Conservation (phyloP, 1,140 invertebrate genomes). For the Drosophila subobscura region DNA sequence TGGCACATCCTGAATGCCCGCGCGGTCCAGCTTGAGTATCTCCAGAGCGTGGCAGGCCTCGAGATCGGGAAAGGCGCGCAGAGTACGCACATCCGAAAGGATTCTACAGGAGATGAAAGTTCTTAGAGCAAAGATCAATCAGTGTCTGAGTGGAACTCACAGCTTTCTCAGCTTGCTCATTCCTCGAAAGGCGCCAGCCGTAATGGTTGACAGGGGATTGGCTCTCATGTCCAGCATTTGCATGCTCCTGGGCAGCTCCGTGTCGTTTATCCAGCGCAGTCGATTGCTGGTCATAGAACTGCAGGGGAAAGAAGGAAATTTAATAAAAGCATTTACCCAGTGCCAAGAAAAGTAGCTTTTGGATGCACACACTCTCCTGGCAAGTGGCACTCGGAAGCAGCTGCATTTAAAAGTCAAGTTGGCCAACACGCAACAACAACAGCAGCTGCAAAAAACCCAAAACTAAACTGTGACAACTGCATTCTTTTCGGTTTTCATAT, state of each 20-base stretch:
- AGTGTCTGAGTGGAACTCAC: slow-evolving; percentile 85
- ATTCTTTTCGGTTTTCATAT: slow-evolving; percentile 51
- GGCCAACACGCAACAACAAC: slow-evolving; percentile 37
- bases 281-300: slow-evolving; percentile 88
- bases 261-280: slow-evolving; percentile 86
- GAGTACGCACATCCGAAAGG: slow-evolving; percentile 91
- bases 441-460: slow-evolving; percentile 25
- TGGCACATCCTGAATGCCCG: slow-evolving; percentile 89
- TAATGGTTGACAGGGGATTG: slow-evolving; percentile 88
- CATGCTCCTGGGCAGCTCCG: slow-evolving; percentile 86
- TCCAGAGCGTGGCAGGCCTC: slow-evolving; percentile 91
- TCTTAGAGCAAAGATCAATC: too few relatives aligned
- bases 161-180: slow-evolving; percentile 88
- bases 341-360: slow-evolving; percentile 63
- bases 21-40: slow-evolving; percentile 91
- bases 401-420: slow-evolving; percentile 74
- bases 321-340: slow-evolving; percentile 40
- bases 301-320: slow-evolving; percentile 8
- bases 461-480: slow-evolving; percentile 58
- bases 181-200: slow-evolving; percentile 87
- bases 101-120: slow-evolving; percentile 86
- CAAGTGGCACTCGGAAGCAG: slow-evolving; percentile 71
- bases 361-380: slow-evolving; percentile 50
- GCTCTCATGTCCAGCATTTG: slow-evolving; percentile 88
- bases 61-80: slow-evolving; percentile 91